phyloP scores from a whole-genome alignment of 1,140 invertebrate genomes.

The Zaprionus kolodkinae region DNA sequence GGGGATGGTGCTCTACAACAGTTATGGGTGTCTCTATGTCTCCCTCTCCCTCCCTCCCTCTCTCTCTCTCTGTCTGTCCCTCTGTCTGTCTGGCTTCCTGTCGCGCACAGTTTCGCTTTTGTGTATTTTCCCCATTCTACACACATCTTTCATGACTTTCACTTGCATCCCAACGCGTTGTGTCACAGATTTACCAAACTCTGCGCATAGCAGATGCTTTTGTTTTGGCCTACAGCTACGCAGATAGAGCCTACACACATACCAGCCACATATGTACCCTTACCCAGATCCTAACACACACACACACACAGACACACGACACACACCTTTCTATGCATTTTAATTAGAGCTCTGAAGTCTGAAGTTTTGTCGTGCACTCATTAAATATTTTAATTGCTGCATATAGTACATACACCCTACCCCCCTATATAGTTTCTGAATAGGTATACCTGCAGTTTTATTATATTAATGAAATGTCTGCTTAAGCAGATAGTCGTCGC shows the following conservation, averaged over 20 bases:
- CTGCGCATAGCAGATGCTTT: constrained; percentile 1
- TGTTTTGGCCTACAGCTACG: constrained; percentile 21
- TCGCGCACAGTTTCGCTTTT: constrained; percentile 48
- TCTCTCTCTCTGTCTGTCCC: constrained; percentile 16
- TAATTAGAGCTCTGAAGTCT: constrained; percentile 36
- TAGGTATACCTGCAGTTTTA: not conserved
- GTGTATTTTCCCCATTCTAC: constrained; percentile 32
- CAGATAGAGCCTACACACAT: not conserved
- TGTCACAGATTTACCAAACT: constrained; percentile 30
- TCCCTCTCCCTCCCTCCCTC: constrained; percentile 17
- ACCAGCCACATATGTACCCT: not conserved
- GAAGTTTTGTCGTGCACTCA: not conserved
- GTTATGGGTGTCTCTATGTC: constrained; percentile 19
- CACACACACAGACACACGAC: not conserved
- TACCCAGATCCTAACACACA: not conserved
- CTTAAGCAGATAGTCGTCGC: not conserved
- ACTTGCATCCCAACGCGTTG: constrained; percentile 41
- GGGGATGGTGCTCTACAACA: not conserved
- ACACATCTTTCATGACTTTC: constrained; percentile 46
- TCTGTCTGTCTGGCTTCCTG: constrained; percentile 40
- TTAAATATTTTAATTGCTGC: constrained; percentile 38
- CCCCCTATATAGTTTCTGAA: constrained; percentile 6
- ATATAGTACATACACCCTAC: not conserved
- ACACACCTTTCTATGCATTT: not conserved
- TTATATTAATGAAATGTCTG: constrained; percentile 2